Percentiles rank a stretch among this genome's conserved stretches.
Conservation (phyloP, 2,888 invertebrate species). For the Gandaritis pyraliata region DNA sequence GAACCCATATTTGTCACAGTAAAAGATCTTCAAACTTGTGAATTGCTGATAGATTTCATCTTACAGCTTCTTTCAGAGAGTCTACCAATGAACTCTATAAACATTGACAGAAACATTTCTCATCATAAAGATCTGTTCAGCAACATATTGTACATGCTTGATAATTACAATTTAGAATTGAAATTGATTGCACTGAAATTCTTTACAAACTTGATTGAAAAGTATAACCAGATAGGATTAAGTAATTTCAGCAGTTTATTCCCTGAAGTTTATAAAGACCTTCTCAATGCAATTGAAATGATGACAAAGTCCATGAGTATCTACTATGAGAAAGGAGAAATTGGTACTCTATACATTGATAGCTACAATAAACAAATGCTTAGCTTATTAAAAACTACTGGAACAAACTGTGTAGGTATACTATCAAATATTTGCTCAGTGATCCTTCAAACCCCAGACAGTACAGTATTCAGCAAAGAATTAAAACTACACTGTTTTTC, state of each 20-base stretch:
- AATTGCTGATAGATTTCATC: constrained; percentile 62
- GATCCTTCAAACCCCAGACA: constrained; percentile 54
- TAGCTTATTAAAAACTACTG: constrained; percentile 52
- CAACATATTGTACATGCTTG: constrained; percentile 60
- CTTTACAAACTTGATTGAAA: constrained; percentile 63
- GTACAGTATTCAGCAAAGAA: constrained; percentile 58
- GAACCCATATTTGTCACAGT: constrained; percentile 71
- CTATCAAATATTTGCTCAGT: constrained; percentile 58
- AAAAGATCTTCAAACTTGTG: constrained; percentile 62
- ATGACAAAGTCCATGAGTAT: constrained; percentile 58
- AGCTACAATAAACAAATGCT: constrained; percentile 55
- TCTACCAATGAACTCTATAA: constrained; percentile 62
- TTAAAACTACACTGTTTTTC: constrained; percentile 62
- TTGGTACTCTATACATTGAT: constrained; percentile 54
- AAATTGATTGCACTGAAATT: constrained; percentile 67
- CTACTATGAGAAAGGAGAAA: constrained; percentile 66
- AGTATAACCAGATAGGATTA: constrained; percentile 59
- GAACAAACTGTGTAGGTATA: constrained; percentile 45
- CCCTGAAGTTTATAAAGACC: constrained; percentile 52
- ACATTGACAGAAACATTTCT: constrained; percentile 50
- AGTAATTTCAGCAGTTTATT: constrained; percentile 57
- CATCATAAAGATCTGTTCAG: constrained; percentile 54
- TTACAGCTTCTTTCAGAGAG: constrained; percentile 69
- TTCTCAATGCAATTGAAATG: constrained; percentile 59
- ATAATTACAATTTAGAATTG: constrained; percentile 67